phyloP scores from a whole-genome alignment of 1,140 invertebrate species.

The Chironomus tepperi region DNA sequence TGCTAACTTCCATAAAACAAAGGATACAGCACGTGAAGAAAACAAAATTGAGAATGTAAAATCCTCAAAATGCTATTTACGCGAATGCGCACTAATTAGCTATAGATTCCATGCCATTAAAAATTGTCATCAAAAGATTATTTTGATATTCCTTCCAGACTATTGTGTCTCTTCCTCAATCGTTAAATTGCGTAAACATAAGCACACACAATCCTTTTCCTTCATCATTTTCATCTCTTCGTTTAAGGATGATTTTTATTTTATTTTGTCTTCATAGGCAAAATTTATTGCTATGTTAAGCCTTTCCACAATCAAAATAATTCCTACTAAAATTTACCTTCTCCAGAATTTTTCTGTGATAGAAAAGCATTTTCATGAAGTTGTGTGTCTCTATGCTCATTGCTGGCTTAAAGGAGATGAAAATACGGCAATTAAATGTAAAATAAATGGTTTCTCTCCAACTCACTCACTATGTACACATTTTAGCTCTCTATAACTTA shows the following conservation, averaged over 20 bases:
- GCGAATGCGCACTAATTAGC: constrained; percentile 19
- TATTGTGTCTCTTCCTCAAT: neutral
- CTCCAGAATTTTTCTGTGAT: neutral
- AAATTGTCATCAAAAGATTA: neutral
- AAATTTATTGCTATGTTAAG: constrained; percentile 19
- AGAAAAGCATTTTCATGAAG: neutral
- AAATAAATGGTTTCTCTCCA: neutral
- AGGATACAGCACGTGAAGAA: too few relatives aligned
- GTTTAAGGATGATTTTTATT: neutral
- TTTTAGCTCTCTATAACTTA: neutral
- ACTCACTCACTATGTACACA: neutral
- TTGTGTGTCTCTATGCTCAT: too few relatives aligned
- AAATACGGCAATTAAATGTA: constrained; percentile 21
- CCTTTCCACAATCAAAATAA: neutral
- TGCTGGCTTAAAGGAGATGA: constrained; percentile 21
- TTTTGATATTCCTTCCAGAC: neutral
- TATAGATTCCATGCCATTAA: neutral
- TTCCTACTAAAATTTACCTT: neutral
- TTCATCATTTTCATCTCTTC: neutral
- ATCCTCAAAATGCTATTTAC: neutral
- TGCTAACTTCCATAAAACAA: too few relatives aligned
- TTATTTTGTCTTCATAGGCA: too few relatives aligned
- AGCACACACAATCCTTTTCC: too few relatives aligned
- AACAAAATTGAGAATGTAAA: too few relatives aligned
- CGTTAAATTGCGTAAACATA: too few relatives aligned